Conservation (phyloP, 2,113 vertebrate species). For the Apodemus speciosus region DNA sequence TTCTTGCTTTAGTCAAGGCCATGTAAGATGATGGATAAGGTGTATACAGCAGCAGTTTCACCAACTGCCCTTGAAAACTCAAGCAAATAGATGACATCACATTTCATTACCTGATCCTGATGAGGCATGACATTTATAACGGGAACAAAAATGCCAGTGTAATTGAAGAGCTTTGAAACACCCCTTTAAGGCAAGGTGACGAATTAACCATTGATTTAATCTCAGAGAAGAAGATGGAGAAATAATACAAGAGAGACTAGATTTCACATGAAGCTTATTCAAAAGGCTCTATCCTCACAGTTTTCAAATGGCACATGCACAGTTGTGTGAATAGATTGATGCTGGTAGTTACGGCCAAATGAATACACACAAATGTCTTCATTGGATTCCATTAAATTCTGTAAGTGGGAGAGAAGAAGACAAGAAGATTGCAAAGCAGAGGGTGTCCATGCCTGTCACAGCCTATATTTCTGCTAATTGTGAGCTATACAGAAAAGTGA, state of each 20-base stretch:
- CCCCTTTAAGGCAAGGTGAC: slow-evolving; percentile 19
- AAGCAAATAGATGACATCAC: slow-evolving; percentile 1
- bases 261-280: not conserved
- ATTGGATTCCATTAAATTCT: not conserved
- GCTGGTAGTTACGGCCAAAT: not conserved
- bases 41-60: not conserved
- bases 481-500: not conserved
- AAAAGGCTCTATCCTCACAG: not conserved
- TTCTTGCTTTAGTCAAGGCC: not conserved
- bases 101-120: slow-evolving; percentile 67
- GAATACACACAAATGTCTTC: not conserved
- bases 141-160: slow-evolving; percentile 40
- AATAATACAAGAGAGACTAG: slow-evolving; percentile 14
- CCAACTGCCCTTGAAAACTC: slow-evolving; percentile 59
- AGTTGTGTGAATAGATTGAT: not conserved
- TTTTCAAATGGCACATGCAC: not conserved
- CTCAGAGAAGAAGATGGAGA: slow-evolving; percentile 27
- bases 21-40: slow-evolving; percentile 21
- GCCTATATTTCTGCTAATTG: not conserved
- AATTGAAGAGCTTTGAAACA: slow-evolving; percentile 43
- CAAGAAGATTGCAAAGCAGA: not conserved
- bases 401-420: not conserved
- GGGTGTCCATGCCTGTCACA: not conserved
- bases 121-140: slow-evolving; percentile 58
- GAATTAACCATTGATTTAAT: slow-evolving; percentile 57